A percentile compares a stretch with the other conserved stretches of the same genome.
Conservation (phyloP, 2,113 vertebrate genomes). For the Toxotes jaculatrix region DNA sequence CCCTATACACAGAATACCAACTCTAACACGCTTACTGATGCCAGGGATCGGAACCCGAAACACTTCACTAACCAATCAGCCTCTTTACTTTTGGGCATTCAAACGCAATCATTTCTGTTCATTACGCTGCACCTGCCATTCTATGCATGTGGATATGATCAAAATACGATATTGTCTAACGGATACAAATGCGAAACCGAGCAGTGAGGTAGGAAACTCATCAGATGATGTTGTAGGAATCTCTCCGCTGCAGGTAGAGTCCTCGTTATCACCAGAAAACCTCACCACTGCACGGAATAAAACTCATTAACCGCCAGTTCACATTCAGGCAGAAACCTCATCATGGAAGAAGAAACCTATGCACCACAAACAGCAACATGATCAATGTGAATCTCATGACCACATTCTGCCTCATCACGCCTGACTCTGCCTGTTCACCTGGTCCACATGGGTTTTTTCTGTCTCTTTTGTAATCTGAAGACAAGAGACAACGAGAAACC, state of each 20-base stretch:
- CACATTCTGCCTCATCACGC: background rate
- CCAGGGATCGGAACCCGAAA: background rate
- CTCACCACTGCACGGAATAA: background rate
- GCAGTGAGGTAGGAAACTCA: background rate
- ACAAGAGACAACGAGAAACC: background rate
- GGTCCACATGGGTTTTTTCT: background rate
- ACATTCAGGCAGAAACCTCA: conserved; percentile 14
- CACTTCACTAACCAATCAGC: too few relatives aligned
- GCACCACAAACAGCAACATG: background rate
- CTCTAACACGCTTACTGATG: background rate
- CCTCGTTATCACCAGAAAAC: conserved; percentile 23
- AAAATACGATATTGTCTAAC: background rate
- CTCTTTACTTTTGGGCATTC: background rate
- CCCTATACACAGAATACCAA: background rate
- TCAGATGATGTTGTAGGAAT: background rate
- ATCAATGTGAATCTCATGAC: background rate
- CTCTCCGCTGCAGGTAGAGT: background rate
- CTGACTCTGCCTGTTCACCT: background rate
- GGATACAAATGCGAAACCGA: background rate
- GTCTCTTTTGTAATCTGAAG: background rate
- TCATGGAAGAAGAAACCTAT: background rate
- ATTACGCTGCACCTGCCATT: background rate
- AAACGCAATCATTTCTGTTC: background rate
- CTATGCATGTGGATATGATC: background rate
- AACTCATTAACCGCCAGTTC: conserved; percentile 15